Percentiles rank a stretch among this genome's conserved stretches.
These are phyloP conservation scores for Achatina immaculata DNA, from an alignment of 1,140 invertebrate genomes.

Conservation along the genomic window DNA sequence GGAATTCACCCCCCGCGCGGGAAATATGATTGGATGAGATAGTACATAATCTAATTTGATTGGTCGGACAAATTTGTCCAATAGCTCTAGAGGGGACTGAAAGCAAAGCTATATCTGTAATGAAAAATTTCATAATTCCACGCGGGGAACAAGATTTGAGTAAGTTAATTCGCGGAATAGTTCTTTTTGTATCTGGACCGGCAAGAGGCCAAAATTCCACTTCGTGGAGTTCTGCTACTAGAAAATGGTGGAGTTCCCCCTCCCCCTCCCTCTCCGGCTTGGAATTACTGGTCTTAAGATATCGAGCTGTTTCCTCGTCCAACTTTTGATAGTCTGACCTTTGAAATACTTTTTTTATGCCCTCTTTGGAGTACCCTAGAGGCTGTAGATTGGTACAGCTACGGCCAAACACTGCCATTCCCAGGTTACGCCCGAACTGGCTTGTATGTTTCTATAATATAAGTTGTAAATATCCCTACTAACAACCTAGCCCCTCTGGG, in stretches of 20 bases:
- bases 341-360: too few species aligned
- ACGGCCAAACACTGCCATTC: not conserved
- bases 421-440: not conserved
- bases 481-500: not conserved
- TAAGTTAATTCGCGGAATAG: not conserved
- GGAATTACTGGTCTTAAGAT: too few species aligned
- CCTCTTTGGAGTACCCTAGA: too few species aligned
- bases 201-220: not conserved
- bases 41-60: not conserved
- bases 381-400: not conserved
- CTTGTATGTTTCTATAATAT: not conserved
- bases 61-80: not conserved
- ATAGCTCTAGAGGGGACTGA: not conserved
- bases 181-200: not conserved
- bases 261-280: too few species aligned
- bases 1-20: not conserved
- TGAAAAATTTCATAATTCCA: not conserved
- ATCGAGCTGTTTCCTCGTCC: too few species aligned
- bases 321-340: too few species aligned
- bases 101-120: conserved; percentile 4
- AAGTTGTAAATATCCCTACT: conserved; percentile 23
- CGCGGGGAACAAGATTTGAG: not conserved
- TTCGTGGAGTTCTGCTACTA: not conserved
- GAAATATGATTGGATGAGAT: conserved; percentile 11
- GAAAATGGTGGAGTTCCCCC: too few species aligned